phyloP scores from a whole-genome alignment of 1,140 invertebrate species.

The Helicoverpa armigera region DNA sequence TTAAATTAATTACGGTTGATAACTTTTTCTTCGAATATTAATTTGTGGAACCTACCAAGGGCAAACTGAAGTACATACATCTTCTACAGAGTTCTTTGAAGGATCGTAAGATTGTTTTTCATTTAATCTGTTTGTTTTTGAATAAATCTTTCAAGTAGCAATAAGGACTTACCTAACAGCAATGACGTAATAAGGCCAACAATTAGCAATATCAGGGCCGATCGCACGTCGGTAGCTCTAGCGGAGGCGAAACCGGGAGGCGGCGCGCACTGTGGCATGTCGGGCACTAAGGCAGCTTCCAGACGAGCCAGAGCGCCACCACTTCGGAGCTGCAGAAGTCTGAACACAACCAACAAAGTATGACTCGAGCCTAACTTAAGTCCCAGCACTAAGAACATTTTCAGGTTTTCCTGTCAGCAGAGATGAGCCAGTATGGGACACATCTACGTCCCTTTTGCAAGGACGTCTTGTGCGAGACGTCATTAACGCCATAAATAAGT shows the following conservation, averaged over 20 bases:
- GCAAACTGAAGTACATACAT: too few relatives aligned
- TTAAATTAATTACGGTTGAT: too few relatives aligned
- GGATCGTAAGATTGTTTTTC: neutral
- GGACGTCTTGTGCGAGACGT: too few relatives aligned
- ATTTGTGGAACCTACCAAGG: too few relatives aligned
- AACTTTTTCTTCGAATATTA: too few relatives aligned
- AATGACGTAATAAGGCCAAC: constrained; percentile 65
- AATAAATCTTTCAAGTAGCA: neutral
- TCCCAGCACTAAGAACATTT: too few relatives aligned
- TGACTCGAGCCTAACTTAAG: too few relatives aligned
- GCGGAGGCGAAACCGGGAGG: constrained; percentile 77
- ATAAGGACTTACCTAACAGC: constrained; percentile 63
- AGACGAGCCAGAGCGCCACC: constrained; percentile 69
- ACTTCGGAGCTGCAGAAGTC: constrained; percentile 74
- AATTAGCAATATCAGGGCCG: constrained; percentile 72
- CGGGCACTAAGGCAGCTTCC: constrained; percentile 71
- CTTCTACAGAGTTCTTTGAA: too few relatives aligned
- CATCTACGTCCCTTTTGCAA: too few relatives aligned
- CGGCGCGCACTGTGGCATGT: constrained; percentile 77
- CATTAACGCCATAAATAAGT: too few relatives aligned
- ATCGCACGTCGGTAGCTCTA: constrained; percentile 75
- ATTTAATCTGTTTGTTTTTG: neutral
- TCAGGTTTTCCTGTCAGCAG: too few relatives aligned
- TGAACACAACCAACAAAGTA: constrained; percentile 31
- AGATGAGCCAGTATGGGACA: too few relatives aligned